Evolutionary conservation across 30 jellyfish, hydroid and myxozoan genomes (phyloP).

Genomic region (Pseudorhiza aurosa): DNA sequence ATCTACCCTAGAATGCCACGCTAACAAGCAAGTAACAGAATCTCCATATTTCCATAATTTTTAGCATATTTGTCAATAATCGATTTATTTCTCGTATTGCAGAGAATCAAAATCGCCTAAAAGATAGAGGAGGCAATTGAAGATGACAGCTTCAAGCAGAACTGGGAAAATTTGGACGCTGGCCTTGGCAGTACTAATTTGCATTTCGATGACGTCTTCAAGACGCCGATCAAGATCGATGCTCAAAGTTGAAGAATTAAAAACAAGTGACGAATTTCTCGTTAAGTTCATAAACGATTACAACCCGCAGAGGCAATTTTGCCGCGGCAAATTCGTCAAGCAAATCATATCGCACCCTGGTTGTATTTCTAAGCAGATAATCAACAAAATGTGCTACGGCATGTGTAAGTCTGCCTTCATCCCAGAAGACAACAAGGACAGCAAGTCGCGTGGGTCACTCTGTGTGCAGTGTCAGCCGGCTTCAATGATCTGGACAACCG

Average conservation of each 20-base stretch:
- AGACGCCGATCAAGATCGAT: slow-evolving; percentile 63
- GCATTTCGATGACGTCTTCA: neutral
- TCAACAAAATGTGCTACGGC: slow-evolving; percentile 82
- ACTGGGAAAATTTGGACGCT: neutral
- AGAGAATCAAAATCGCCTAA: too few species aligned
- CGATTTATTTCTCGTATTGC: too few species aligned
- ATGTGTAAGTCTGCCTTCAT: slow-evolving; percentile 84
- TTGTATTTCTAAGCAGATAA: slow-evolving; percentile 56
- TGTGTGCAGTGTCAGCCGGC: slow-evolving; percentile 86
- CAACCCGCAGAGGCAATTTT: slow-evolving; percentile 53
- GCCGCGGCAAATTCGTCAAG: slow-evolving; percentile 76
- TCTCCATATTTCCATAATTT: too few species aligned
- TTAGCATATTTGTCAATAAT: too few species aligned
- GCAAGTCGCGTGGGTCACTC: slow-evolving; percentile 37
- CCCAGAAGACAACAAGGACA: slow-evolving; percentile 54
- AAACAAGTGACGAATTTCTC: slow-evolving; percentile 69
- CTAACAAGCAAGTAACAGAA: too few species aligned
- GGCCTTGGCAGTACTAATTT: neutral
- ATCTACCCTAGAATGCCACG: too few species aligned
- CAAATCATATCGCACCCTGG: slow-evolving; percentile 77
- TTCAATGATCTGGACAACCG: slow-evolving; percentile 68
- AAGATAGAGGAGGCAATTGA: neutral
- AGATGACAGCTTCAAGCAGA: neutral
- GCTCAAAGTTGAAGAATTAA: slow-evolving; percentile 49
- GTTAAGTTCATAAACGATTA: slow-evolving; percentile 45